Evolutionary conservation across 2,888 invertebrate genomes (phyloP).

Genomic region (Drosophila antonietae): DNA sequence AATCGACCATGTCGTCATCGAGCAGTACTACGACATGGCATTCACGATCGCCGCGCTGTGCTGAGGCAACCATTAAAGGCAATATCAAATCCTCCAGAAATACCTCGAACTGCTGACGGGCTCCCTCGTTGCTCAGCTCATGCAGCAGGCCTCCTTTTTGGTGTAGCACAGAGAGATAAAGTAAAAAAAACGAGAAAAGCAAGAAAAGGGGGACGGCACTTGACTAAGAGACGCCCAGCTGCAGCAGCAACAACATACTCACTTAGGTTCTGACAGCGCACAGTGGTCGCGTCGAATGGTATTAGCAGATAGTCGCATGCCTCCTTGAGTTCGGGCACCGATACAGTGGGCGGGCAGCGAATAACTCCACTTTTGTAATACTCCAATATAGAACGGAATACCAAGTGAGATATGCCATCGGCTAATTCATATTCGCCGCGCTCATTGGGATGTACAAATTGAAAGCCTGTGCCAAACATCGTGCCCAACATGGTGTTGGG

Average conservation of each 20-base stretch:
- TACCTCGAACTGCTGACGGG: conserved; percentile 97
- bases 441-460: conserved; percentile 97
- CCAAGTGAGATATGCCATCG: conserved; percentile 97
- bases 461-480: conserved; percentile 97
- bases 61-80: conserved; percentile 97
- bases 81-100: conserved; percentile 98
- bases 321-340: conserved; percentile 98
- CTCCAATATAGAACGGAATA: conserved; percentile 97
- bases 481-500: conserved; percentile 99
- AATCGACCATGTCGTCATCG: conserved; percentile 98
- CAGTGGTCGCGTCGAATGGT: conserved; percentile 98
- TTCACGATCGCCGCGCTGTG: conserved; percentile 97
- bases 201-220: conserved; percentile 58
- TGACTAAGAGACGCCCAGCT: conserved; percentile 63
- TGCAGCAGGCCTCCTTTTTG: conserved; percentile 93
- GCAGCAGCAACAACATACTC: conserved; percentile 84
- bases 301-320: conserved; percentile 99
- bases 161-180: conserved; percentile 28
- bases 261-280: conserved; percentile 98
- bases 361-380: conserved; percentile 96
- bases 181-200: conserved; percentile 32
- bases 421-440: conserved; percentile 98
- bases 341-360: conserved; percentile 97
- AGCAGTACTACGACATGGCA: conserved; percentile 98
- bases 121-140: conserved; percentile 99